Conservation (phyloP, 2,888 invertebrate genomes). For the Sinotaia quadrata region DNA sequence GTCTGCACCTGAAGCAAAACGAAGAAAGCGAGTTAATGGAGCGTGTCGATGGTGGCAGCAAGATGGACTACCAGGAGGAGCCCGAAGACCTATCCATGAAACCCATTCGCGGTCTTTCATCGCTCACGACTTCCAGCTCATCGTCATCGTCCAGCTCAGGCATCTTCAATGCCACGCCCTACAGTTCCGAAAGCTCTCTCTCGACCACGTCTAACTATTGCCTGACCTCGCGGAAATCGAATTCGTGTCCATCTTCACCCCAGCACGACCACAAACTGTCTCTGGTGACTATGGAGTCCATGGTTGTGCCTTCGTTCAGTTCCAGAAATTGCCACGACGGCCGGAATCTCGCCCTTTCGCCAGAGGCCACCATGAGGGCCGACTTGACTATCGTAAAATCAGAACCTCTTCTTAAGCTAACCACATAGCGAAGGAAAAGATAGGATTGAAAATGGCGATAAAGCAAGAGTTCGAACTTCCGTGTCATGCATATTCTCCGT, state of each 20-base stretch:
- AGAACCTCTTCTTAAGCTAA: not conserved
- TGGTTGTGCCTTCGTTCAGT: not conserved
- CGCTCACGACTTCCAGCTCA: not conserved
- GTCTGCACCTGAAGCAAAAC: not conserved
- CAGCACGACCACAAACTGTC: not conserved
- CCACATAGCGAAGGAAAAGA: conserved; percentile 1
- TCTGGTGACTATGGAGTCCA: not conserved
- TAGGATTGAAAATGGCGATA: not conserved
- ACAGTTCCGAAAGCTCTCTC: not conserved
- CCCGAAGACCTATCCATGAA: conserved; percentile 55
- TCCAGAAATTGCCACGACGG: not conserved
- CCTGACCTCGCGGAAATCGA: not conserved
- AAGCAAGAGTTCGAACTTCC: not conserved
- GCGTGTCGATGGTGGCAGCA: not conserved
- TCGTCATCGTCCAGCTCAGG: not conserved
- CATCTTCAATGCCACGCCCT: not conserved
- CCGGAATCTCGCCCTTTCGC: not conserved
- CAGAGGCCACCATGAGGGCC: not conserved
- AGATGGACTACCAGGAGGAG: conserved; percentile 41
- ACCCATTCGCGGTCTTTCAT: not conserved
- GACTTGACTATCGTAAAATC: conserved; percentile 4
- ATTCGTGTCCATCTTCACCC: not conserved
- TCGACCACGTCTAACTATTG: not conserved
- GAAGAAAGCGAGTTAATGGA: not conserved
- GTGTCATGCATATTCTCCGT: not conserved